These are phyloP conservation scores for Phania funesta DNA, from an alignment of 2,888 invertebrate species.

Conservation along the genomic window DNA sequence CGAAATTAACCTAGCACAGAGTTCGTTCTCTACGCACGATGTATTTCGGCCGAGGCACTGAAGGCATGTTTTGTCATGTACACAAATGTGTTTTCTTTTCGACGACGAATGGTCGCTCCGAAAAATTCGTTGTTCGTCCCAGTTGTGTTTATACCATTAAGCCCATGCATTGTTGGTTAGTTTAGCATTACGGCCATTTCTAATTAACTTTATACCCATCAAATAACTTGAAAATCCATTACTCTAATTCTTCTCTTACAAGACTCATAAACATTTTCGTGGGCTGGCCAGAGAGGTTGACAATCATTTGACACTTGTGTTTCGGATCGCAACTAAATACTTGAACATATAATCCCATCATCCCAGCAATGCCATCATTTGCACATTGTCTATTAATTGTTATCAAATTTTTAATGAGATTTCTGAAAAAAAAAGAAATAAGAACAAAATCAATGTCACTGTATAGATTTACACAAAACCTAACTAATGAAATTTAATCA, in stretches of 20 bases:
- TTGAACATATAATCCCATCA: slow-evolving; percentile 39
- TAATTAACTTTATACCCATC: background rate
- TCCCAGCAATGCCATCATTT: slow-evolving; percentile 29
- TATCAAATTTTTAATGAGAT: slow-evolving; percentile 62
- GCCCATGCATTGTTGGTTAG: no score
- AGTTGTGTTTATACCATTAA: no score
- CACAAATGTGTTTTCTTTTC: no score
- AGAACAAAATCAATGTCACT: slow-evolving; percentile 35
- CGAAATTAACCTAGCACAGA: no score
- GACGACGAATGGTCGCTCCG: no score
- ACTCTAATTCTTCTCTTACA: background rate
- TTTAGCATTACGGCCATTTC: background rate
- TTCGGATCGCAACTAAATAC: background rate
- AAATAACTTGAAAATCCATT: background rate
- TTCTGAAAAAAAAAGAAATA: slow-evolving; percentile 33
- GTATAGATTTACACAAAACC: slow-evolving; percentile 26
- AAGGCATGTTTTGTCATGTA: no score
- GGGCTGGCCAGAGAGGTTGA: slow-evolving; percentile 30
- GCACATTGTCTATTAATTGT: slow-evolving; percentile 36
- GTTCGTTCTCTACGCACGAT: no score
- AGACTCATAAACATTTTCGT: background rate
- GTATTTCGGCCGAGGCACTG: no score
- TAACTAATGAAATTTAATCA: slow-evolving; percentile 62
- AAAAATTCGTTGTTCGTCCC: no score
- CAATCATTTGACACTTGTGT: slow-evolving; percentile 57